phyloP scores from a whole-genome alignment of 2,888 invertebrate genomes.

The Beris morrisii region DNA sequence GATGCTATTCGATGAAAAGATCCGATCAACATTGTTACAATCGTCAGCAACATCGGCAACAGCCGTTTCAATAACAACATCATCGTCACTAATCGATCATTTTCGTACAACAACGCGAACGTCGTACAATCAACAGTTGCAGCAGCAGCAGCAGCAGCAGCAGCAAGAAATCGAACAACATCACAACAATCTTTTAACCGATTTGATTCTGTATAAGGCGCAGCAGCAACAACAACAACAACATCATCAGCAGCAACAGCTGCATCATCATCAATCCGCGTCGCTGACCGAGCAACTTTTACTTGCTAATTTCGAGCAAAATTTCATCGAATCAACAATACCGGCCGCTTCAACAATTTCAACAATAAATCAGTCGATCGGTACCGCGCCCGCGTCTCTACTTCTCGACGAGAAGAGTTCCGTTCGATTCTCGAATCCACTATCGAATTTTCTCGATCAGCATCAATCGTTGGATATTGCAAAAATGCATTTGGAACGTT shows the following conservation, averaged over 20 bases:
- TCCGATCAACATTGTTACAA: neutral
- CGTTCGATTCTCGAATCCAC: conserved; percentile 40
- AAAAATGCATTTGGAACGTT: conserved; percentile 51
- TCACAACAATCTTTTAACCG: conserved; percentile 22
- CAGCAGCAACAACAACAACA: conserved; percentile 34
- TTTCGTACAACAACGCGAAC: neutral
- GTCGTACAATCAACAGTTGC: neutral
- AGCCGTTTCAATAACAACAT: neutral
- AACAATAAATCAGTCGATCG: conserved; percentile 30
- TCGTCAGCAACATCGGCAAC: neutral
- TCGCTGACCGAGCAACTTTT: conserved; percentile 37
- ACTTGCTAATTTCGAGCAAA: conserved; percentile 34
- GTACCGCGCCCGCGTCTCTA: neutral
- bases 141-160: conserved; percentile 18
- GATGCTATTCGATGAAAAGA: neutral
- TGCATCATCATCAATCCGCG: too few relatives aligned
- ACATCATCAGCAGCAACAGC: conserved; percentile 11
- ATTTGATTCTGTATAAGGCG: conserved; percentile 23
- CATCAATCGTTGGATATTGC: conserved; percentile 50
- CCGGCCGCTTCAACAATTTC: conserved; percentile 14
- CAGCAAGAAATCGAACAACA: too few relatives aligned
- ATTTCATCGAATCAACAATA: conserved; percentile 23
- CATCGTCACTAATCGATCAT: neutral
- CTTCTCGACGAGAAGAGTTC: conserved; percentile 15
- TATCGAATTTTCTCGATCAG: conserved; percentile 47